phyloP scores from a whole-genome alignment of 2,797 vertebrate genomes.

The Echiichthys vipera region DNA sequence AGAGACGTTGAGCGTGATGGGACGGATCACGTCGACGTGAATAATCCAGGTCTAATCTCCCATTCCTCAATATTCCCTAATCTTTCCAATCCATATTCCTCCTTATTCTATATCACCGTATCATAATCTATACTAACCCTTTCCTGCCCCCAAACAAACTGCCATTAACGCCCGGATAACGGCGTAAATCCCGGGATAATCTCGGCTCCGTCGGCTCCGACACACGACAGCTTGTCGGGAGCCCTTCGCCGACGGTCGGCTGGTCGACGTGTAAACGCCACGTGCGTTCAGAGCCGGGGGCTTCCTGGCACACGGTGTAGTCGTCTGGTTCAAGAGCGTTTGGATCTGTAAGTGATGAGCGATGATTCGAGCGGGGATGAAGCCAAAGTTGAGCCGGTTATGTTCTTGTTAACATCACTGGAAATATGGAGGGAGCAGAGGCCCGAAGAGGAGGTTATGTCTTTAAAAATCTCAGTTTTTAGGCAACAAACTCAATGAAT shows the following conservation, averaged over 20 bases:
- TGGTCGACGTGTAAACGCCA: neutral
- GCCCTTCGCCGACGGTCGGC: neutral
- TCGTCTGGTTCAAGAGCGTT: too few species aligned
- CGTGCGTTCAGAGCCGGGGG: neutral
- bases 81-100: constrained; percentile 29
- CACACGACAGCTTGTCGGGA: neutral
- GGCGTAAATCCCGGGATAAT: constrained; percentile 40
- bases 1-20: neutral
- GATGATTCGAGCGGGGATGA: neutral
- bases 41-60: constrained; percentile 47
- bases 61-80: constrained; percentile 41
- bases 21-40: neutral
- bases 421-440: neutral
- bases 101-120: constrained; percentile 40
- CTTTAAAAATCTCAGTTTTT: neutral
- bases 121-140: constrained; percentile 46
- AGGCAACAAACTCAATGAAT: neutral
- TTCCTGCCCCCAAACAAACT: constrained; percentile 24
- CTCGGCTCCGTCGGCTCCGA: constrained; percentile 2
- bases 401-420: neutral
- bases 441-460: neutral
- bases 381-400: neutral
- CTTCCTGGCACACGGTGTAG: neutral
- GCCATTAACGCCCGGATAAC: constrained; percentile 33
- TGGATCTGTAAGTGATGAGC: too few species aligned